These are phyloP conservation scores for Fulica atra DNA, from an alignment of 2,113 vertebrate species.

Conservation along the genomic window DNA sequence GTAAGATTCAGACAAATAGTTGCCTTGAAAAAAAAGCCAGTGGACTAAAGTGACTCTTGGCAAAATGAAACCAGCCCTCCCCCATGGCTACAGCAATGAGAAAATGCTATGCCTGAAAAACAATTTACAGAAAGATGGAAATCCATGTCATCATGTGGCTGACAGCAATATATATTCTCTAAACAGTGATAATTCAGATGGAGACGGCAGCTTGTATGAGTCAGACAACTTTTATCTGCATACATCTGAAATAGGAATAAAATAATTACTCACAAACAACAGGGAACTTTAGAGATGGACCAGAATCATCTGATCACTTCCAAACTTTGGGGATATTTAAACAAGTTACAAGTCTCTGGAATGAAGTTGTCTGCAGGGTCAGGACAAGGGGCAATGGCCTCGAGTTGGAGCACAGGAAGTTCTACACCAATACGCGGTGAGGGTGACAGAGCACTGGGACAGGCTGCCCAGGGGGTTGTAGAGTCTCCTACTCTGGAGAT, in stretches of 20 bases:
- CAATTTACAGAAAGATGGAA: background rate
- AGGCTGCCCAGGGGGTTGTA: too few species aligned
- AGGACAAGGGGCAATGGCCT: too few species aligned
- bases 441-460: too few species aligned
- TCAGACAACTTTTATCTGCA: background rate
- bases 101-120: background rate
- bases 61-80: background rate
- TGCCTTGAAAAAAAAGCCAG: background rate
- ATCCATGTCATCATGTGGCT: background rate
- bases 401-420: too few species aligned
- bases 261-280: background rate
- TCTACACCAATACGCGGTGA: too few species aligned
- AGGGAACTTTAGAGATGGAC: background rate
- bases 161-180: background rate
- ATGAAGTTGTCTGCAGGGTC: too few species aligned
- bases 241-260: background rate
- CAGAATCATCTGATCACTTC: background rate
- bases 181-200: background rate
- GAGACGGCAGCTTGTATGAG: background rate
- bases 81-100: background rate
- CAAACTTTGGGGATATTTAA: background rate
- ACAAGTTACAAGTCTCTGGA: background rate
- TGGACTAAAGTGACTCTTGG: background rate
- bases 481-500: too few species aligned
- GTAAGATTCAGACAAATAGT: background rate